Percentiles rank a stretch among this genome's conserved stretches.
Conservation (phyloP, 2,113 vertebrate species). For the Poecilia latipinna region DNA sequence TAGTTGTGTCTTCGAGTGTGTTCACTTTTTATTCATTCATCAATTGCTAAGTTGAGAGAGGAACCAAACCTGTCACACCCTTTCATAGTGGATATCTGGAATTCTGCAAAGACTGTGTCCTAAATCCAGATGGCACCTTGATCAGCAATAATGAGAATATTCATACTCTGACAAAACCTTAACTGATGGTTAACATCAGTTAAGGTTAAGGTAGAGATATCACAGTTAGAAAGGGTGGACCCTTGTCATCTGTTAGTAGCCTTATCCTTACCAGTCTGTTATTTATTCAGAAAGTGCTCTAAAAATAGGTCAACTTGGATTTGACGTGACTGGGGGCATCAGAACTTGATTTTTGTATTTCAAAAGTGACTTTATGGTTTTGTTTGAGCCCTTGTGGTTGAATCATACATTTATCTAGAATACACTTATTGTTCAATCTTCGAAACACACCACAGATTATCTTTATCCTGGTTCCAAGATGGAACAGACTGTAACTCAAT, state of each 20-base stretch:
- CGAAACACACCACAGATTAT: too few relatives aligned
- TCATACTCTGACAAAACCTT: not conserved
- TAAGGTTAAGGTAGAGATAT: too few relatives aligned
- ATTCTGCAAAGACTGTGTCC: slow-evolving; percentile 40
- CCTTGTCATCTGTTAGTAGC: not conserved
- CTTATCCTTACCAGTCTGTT: not conserved
- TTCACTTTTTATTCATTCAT: slow-evolving; percentile 58
- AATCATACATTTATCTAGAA: too few relatives aligned
- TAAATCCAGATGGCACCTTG: slow-evolving; percentile 15
- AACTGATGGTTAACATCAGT: not conserved
- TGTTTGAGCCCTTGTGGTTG: too few relatives aligned
- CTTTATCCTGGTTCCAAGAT: too few relatives aligned
- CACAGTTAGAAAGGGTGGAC: not conserved
- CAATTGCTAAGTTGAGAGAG: slow-evolving; percentile 56
- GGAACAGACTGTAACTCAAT: too few relatives aligned
- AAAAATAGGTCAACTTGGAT: not conserved
- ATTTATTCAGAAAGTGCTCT: not conserved
- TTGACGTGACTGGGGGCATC: not conserved
- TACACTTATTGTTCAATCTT: too few relatives aligned
- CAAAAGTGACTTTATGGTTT: not conserved
- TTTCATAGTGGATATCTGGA: slow-evolving; percentile 50
- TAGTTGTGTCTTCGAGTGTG: slow-evolving; percentile 10
- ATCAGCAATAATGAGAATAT: slow-evolving; percentile 1
- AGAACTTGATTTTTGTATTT: not conserved
- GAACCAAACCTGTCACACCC: slow-evolving; percentile 56